Base-by-base conservation (phyloP, 2,888 invertebrate species). In the Drosophila meridionalis region DNA sequence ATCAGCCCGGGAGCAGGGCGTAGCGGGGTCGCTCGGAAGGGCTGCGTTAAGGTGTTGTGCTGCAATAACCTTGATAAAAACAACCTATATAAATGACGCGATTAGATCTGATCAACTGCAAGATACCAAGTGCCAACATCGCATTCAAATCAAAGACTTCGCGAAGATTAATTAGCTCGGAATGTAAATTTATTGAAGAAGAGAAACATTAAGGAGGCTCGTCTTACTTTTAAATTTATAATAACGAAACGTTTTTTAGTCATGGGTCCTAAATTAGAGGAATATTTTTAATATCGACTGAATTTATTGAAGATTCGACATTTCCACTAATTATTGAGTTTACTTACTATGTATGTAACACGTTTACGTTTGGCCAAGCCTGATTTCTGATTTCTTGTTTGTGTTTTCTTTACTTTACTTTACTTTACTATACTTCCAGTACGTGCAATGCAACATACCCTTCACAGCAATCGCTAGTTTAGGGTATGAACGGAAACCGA, bases 61-160 rank as follows among this genome's bases (percentile, higher is more conserved):
- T 78, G 87, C 89, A 88, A 86, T 82, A 86, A 79, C 81, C 79
- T 76, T 78, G 57, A 59, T 56, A 57, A 64, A 56, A 66, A 65
- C 56, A 28, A 40, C 26, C 30, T 50, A 50, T 28, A 59, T 9
- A 50, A 48, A 34, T 50, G 50, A 11, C 26, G 57, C 52, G n/a
- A 42, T 42, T 50, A 3, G 34, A 38, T 38, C 34, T 64, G 52
- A 64, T 57, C 65, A 73, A 66, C 73, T 34, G 28, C 4, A 26
- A 55, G 65, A 73, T 67, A 78, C 78, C 59, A 64, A 28, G 28
- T 14, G 38, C 14, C 3, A 28, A 38, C 26, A 50, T 9, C 32
- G 45, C 26, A 20, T 2, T 5, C 2, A 34, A n/a, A 11, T 11
- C 5, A 1, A 50, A 3, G 2, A 9, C 2, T 32, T 1, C n/a